These are phyloP conservation scores for Agonopterix heracliana DNA, from an alignment of 2,888 invertebrate species.

Conservation along the genomic window DNA sequence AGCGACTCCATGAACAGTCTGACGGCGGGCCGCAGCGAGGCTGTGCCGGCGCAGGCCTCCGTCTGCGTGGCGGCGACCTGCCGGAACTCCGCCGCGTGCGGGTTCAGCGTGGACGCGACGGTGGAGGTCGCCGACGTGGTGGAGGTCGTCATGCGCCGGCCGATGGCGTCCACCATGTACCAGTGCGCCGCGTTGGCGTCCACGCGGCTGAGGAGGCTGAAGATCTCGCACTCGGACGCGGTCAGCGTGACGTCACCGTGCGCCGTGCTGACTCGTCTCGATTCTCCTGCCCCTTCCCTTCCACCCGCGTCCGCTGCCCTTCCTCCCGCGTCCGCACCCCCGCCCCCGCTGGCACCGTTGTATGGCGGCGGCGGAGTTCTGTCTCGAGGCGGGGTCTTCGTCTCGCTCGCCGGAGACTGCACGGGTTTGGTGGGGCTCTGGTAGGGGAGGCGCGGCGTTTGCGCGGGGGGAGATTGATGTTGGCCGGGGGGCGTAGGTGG, in stretches of 20 bases:
- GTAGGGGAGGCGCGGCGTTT: constrained; percentile 16
- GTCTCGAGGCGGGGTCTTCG: constrained; percentile 24
- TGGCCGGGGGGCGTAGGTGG: constrained; percentile 11
- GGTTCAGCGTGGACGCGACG: constrained; percentile 11
- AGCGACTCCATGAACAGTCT: neutral
- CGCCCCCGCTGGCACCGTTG: neutral
- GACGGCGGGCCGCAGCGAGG: constrained; percentile 14
- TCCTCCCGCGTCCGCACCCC: neutral
- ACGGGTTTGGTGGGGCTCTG: constrained; percentile 11
- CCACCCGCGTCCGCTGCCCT: neutral
- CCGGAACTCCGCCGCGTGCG: constrained; percentile 72
- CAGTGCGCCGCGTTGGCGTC: constrained; percentile 41
- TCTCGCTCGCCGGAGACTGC: neutral
- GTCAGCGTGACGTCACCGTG: constrained; percentile 27
- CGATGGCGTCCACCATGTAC: constrained; percentile 39
- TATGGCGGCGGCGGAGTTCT: neutral
- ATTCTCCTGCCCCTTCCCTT: neutral
- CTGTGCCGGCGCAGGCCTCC: neutral
- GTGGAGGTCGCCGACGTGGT: neutral
- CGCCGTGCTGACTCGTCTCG: neutral
- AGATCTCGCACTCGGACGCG: constrained; percentile 38
- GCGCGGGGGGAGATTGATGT: constrained; percentile 14
- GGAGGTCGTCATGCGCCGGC: constrained; percentile 22
- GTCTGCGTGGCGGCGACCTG: constrained; percentile 36
- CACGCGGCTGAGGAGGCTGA: constrained; percentile 31